Evolutionary conservation across 2,888 invertebrate species (phyloP).

Genomic region (Amorpha juglandis): DNA sequence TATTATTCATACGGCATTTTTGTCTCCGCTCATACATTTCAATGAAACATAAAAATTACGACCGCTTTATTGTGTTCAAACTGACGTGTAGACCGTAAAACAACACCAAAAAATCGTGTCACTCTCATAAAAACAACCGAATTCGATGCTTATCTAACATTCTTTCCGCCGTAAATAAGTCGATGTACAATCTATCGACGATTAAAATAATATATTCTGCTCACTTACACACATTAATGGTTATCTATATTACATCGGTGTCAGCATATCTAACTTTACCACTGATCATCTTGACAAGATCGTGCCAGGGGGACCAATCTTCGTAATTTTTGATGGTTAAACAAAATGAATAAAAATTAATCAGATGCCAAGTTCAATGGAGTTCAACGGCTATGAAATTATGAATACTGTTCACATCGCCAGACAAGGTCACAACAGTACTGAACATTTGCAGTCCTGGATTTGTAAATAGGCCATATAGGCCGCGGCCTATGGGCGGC

Average conservation of each 20-base stretch:
- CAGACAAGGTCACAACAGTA: no score
- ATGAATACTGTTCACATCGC: no score
- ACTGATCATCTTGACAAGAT: constrained; percentile 3
- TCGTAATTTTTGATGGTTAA: not conserved
- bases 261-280: constrained; percentile 12
- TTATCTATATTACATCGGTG: constrained; percentile 23
- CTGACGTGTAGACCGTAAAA: constrained; percentile 49
- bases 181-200: constrained; percentile 11
- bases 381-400: not conserved
- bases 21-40: constrained; percentile 43
- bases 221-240: constrained; percentile 16
- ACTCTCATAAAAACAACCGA: constrained; percentile 43
- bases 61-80: constrained; percentile 57
- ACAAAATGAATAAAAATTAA: not conserved
- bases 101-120: constrained; percentile 42
- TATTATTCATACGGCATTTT: constrained; percentile 39
- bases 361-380: not conserved
- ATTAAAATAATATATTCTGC: constrained; percentile 18
- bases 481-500: no score
- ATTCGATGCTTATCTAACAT: constrained; percentile 46
- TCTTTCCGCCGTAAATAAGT: constrained; percentile 22
- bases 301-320: not conserved
- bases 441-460: no score
- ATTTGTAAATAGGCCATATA: no score
- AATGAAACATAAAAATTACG: constrained; percentile 62